Percentiles rank a stretch among this genome's conserved stretches.
These are phyloP conservation scores for Psittacula echo DNA, from an alignment of 2,797 vertebrate genomes.

Conservation along the genomic window DNA sequence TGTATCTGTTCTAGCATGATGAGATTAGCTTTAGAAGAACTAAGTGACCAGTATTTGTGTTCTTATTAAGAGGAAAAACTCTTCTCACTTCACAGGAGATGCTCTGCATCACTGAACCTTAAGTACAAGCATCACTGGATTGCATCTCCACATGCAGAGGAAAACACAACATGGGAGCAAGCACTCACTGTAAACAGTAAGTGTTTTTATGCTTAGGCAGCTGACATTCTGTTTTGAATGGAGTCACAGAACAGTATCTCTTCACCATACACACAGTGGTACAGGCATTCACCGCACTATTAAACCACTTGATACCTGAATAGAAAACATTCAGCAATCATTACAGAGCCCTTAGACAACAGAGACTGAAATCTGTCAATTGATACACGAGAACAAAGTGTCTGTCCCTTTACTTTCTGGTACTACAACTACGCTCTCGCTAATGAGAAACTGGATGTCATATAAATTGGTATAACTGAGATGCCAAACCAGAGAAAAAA, in stretches of 20 bases:
- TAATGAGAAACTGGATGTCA: not conserved
- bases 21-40: not conserved
- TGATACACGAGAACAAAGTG: not conserved
- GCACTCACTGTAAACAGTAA: not conserved
- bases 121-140: not conserved
- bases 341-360: not conserved
- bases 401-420: not conserved
- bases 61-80: not conserved
- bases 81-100: not conserved
- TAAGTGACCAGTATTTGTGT: not conserved
- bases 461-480: not conserved
- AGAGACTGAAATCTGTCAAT: not conserved
- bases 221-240: not conserved
- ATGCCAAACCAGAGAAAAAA: not conserved
- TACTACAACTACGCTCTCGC: not conserved
- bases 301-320: conserved; percentile 3
- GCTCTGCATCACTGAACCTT: not conserved
- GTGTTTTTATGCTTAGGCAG: not conserved
- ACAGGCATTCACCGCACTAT: not conserved
- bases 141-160: not conserved
- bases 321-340: not conserved
- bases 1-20: not conserved
- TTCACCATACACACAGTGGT: not conserved
- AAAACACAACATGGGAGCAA: not conserved
- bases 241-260: not conserved